phyloP scores from a whole-genome alignment of 2,113 vertebrate genomes.

The Anolis sagrei region DNA sequence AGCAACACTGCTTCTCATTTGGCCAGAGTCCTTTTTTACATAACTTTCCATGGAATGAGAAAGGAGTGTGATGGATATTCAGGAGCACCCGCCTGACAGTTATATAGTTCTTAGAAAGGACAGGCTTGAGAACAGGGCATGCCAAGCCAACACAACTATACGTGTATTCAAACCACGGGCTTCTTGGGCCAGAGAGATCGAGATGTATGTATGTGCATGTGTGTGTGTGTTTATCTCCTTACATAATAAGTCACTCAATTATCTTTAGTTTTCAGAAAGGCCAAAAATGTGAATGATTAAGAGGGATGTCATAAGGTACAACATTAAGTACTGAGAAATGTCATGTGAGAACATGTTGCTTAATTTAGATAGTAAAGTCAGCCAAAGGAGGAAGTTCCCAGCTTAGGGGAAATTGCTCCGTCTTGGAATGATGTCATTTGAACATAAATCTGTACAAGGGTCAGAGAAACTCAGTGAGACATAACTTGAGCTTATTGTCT shows the following conservation, averaged over 20 bases:
- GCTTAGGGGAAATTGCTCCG: background rate
- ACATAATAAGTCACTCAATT: background rate
- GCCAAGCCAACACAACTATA: background rate
- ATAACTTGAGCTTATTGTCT: background rate
- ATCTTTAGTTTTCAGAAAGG: background rate
- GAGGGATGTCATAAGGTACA: background rate
- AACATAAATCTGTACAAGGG: background rate
- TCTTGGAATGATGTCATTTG: background rate
- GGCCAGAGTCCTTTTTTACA: background rate
- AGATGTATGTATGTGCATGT: background rate
- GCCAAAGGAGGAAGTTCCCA: background rate
- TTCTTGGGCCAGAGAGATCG: background rate
- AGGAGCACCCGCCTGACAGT: background rate
- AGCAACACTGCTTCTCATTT: background rate
- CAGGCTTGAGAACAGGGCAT: no score
- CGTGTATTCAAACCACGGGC: background rate
- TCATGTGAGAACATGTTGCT: background rate
- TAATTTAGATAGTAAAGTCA: background rate
- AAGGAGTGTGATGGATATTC: background rate
- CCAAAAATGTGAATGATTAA: background rate
- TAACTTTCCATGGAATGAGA: background rate
- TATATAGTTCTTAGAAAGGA: background rate
- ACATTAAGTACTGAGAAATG: conserved; percentile 16
- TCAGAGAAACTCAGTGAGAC: background rate
- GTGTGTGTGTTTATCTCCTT: background rate